Conservation (phyloP, 2,797 vertebrate species). For the Sebastiscus albofasciatus region DNA sequence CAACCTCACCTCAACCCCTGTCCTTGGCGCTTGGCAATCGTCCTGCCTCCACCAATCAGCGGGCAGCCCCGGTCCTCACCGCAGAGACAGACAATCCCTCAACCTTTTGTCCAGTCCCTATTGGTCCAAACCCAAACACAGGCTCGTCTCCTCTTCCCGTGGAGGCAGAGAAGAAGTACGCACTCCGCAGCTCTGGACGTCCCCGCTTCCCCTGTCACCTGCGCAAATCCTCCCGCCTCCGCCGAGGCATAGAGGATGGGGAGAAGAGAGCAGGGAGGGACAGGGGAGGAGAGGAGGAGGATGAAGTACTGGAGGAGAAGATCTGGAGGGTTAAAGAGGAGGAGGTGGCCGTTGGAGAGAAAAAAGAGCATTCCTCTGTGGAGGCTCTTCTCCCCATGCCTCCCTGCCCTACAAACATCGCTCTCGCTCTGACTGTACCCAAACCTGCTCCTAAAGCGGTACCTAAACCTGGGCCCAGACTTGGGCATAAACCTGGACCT, state of each 20-base stretch:
- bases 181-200: slow-evolving; percentile 93
- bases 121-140: slow-evolving; percentile 78
- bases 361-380: slow-evolving; percentile 56
- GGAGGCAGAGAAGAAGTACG: slow-evolving; percentile 94
- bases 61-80: slow-evolving; percentile 55
- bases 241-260: slow-evolving; percentile 78
- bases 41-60: slow-evolving; percentile 66
- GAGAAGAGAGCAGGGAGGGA: slow-evolving; percentile 72
- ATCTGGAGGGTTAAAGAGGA: slow-evolving; percentile 75
- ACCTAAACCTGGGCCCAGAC: slow-evolving; percentile 70
- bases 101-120: slow-evolving; percentile 66
- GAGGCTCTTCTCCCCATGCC: slow-evolving; percentile 53
- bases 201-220: slow-evolving; percentile 95
- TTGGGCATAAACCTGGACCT: slow-evolving; percentile 74
- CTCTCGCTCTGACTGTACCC: slow-evolving; percentile 63
- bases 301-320: slow-evolving; percentile 71
- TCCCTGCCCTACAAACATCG: slow-evolving; percentile 56
- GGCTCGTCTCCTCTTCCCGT: slow-evolving; percentile 73
- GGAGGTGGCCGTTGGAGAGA: slow-evolving; percentile 46
- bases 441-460: slow-evolving; percentile 69
- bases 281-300: slow-evolving; percentile 67
- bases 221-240: slow-evolving; percentile 88
- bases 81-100: slow-evolving; percentile 60
- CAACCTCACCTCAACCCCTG: slow-evolving; percentile 67
- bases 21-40: slow-evolving; percentile 69